A percentile compares a stretch with the other conserved stretches of the same genome.
Evolutionary conservation across 2,888 invertebrate genomes (phyloP).

Genomic region (Tetanocera ferruginea): DNA sequence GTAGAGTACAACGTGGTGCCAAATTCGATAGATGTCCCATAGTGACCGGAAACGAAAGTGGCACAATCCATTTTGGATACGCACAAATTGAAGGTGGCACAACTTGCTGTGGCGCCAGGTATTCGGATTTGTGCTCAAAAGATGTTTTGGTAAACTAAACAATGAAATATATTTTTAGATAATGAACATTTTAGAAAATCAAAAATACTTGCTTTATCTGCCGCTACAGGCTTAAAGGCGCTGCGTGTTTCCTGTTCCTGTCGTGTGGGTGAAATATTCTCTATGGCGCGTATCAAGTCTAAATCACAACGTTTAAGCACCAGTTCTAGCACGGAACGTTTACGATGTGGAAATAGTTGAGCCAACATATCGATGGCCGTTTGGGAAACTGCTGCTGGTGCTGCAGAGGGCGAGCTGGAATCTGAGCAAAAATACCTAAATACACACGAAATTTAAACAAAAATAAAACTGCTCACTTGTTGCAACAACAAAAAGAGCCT

Average conservation of each 20-base stretch:
- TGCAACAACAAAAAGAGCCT: background rate
- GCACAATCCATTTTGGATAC: constrained; percentile 69
- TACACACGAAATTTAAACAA: background rate
- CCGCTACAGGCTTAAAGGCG: constrained; percentile 61
- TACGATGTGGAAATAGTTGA: constrained; percentile 91
- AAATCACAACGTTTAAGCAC: constrained; percentile 94
- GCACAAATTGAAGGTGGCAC: constrained; percentile 57
- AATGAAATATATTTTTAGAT: background rate
- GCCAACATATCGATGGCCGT: constrained; percentile 87
- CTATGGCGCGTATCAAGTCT: constrained; percentile 79
- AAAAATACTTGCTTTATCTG: constrained; percentile 53
- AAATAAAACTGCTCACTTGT: constrained; percentile 14
- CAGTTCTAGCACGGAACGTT: constrained; percentile 87
- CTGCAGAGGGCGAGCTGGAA: constrained; percentile 33
- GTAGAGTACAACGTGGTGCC: constrained; percentile 71
- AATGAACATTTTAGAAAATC: background rate
- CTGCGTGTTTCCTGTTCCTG: constrained; percentile 38
- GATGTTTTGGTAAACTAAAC: constrained; percentile 20
- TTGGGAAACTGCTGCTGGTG: constrained; percentile 73
- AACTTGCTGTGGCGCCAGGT: constrained; percentile 11
- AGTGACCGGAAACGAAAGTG: constrained; percentile 67
- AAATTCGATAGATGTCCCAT: constrained; percentile 69
- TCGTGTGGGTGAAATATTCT: constrained; percentile 60
- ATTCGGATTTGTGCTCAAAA: constrained; percentile 36
- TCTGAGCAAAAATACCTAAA: constrained; percentile 19